Evolutionary conservation across 2,113 vertebrate species (phyloP), one percentile per base, ranked within the genome.

Genomic region (Neotoma lepida): DNA sequence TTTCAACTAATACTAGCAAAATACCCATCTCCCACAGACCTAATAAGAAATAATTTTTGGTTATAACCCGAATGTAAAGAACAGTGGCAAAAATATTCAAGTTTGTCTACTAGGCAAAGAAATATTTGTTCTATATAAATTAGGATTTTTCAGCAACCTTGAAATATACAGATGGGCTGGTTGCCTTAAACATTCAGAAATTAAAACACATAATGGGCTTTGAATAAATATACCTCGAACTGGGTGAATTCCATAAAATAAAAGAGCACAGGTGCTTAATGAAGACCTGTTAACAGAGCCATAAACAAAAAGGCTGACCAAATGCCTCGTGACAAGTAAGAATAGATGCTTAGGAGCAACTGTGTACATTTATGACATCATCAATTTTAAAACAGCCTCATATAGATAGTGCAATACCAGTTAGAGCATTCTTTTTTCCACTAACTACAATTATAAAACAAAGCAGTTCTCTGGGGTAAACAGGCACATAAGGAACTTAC

Each of bases 281-380:
- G 89, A 93, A 96, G 68, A 91, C 81, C 63, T 82, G 56, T 12
- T 78, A 68, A 81, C 3, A 82, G 68, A 96, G 91, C 20, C 35
- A 89, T 87, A 93, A 90, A 95, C 61, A 80, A 90, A 95, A 94
- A 10, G n/a, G 77, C 81, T 95, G 77, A 96, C 22, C 46, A 86
- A 81, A n/a, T 89, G 63, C 12, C n/a, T 96, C 66, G 68, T 54
- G 66, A 95, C 44, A 96, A 95, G 92, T 92, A 93, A 33, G 70
- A n/a, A 71, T 49, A 68, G 33, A 41, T 86, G 88, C 77, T 77
- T 46, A 93, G 88, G 17, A 81, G 0, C 70, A 33, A 93, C 56
- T 94, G 44, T 80, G 28, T 86, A 89, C 61, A 76, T 64, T 51
- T 76, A 46, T 84, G 61, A 89, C 44, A 91, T 58, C 66, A 93